phyloP scores from a whole-genome alignment of 2,888 invertebrate genomes.

The Cerastoderma edule region DNA sequence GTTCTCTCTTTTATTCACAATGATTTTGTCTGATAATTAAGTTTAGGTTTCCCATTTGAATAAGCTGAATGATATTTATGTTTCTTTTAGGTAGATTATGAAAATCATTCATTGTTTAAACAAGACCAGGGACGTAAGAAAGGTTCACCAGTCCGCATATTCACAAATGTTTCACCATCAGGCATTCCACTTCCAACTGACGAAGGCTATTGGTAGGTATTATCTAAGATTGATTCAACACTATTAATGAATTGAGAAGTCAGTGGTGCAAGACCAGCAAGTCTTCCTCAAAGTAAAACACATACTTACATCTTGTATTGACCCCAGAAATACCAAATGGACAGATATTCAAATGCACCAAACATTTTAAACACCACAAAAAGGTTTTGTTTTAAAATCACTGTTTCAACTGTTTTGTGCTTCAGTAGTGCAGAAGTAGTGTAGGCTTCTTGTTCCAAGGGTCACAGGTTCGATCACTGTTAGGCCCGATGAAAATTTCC shows the following conservation, averaged over 20 bases:
- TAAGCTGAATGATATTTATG: too few species aligned
- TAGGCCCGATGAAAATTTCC: too few species aligned
- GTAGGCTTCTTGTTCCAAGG: too few species aligned
- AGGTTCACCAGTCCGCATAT: constrained; percentile 94
- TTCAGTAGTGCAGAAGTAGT: too few species aligned
- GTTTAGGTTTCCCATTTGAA: too few species aligned
- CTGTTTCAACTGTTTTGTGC: too few species aligned
- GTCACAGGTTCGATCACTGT: too few species aligned
- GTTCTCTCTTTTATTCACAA: not conserved
- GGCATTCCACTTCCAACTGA: constrained; percentile 85
- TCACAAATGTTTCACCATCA: constrained; percentile 90
- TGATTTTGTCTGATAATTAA: not conserved
- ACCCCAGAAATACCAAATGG: not conserved
- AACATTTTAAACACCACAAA: too few species aligned
- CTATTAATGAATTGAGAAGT: not conserved
- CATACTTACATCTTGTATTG: too few species aligned
- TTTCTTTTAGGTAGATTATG: constrained; percentile 87
- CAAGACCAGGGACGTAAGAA: constrained; percentile 87
- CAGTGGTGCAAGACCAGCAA: not conserved
- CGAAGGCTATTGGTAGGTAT: constrained; percentile 88
- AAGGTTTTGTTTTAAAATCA: too few species aligned
- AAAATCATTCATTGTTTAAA: constrained; percentile 90
- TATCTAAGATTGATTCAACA: not conserved
- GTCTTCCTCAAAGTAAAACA: not conserved
- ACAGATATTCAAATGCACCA: too few species aligned